These are phyloP conservation scores for Lapara coniferarum DNA, from an alignment of 2,888 invertebrate species.

Conservation along the genomic window DNA sequence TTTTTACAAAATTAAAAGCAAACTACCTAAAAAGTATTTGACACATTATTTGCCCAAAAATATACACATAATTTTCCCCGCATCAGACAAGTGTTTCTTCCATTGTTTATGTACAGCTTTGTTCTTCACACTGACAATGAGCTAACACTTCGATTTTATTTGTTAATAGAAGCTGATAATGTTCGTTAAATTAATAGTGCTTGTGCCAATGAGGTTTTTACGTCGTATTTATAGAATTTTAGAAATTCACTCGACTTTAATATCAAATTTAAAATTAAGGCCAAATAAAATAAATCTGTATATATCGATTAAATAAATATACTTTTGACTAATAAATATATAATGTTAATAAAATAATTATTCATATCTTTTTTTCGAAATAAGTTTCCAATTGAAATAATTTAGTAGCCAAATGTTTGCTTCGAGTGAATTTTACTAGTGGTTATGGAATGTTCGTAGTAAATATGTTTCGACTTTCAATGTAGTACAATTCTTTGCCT, in stretches of 20 bases:
- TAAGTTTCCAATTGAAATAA: no score
- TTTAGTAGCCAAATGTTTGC: neutral
- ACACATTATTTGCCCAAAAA: neutral
- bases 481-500: neutral
- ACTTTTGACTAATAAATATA: no score
- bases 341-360: no score
- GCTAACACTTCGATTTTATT: neutral
- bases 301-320: no score
- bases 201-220: neutral
- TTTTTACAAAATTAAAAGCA: neutral
- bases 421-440: slow-evolving; percentile 17
- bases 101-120: slow-evolving; percentile 15
- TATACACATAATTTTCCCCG: neutral
- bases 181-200: slow-evolving; percentile 31
- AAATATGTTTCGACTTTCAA: neutral
- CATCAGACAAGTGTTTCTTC: slow-evolving; percentile 13
- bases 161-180: slow-evolving; percentile 51
- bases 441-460: slow-evolving; percentile 2
- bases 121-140: slow-evolving; percentile 12
- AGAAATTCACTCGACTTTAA: slow-evolving; percentile 1
- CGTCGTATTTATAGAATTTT: neutral
- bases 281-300: no score
- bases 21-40: neutral
- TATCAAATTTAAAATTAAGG: no score
- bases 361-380: no score